These are phyloP conservation scores for Nothobranchius kuhntae DNA, from an alignment of 2,113 vertebrate genomes.

Conservation along the genomic window DNA sequence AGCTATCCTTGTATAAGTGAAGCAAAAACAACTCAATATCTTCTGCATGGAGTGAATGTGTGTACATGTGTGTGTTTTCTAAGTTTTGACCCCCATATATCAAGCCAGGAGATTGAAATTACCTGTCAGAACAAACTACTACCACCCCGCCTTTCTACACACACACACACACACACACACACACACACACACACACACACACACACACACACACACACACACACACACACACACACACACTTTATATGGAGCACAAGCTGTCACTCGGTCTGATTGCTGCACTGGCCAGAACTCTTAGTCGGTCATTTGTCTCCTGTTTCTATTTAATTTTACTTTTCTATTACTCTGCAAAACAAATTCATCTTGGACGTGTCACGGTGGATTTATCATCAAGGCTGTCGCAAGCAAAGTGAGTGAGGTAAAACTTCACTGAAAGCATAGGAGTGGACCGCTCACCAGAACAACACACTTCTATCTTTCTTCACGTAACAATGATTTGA, in stretches of 20 bases:
- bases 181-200: conserved; percentile 1
- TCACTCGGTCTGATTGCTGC: conserved; percentile 53
- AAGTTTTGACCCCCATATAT: conserved; percentile 53
- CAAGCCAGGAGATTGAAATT: conserved; percentile 58
- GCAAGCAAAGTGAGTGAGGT: conserved; percentile 32
- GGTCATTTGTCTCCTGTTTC: conserved; percentile 61
- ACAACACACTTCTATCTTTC: conserved; percentile 6
- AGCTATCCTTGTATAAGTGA: too few relatives aligned
- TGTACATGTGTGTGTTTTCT: conserved; percentile 18
- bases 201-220: conserved; percentile 11
- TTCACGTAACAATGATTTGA: conserved; percentile 11
- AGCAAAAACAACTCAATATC: not conserved
- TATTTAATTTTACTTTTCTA: conserved; percentile 60
- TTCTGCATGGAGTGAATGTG: conserved; percentile 10
- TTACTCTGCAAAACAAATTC: conserved; percentile 58
- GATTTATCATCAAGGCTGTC: conserved; percentile 51
- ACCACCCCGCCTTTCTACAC: conserved; percentile 8
- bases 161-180: conserved; percentile 1
- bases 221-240: conserved; percentile 14
- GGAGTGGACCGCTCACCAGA: not conserved
- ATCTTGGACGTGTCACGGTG: conserved; percentile 45
- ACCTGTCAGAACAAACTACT: conserved; percentile 64
- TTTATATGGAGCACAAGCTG: conserved; percentile 42
- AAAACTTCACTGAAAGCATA: conserved; percentile 35
- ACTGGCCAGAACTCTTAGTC: conserved; percentile 52